A percentile compares a stretch with the other conserved stretches of the same genome.
These are phyloP conservation scores for Protomyctophum bolini DNA, from an alignment of 2,113 vertebrate species.

Conservation along the genomic window DNA sequence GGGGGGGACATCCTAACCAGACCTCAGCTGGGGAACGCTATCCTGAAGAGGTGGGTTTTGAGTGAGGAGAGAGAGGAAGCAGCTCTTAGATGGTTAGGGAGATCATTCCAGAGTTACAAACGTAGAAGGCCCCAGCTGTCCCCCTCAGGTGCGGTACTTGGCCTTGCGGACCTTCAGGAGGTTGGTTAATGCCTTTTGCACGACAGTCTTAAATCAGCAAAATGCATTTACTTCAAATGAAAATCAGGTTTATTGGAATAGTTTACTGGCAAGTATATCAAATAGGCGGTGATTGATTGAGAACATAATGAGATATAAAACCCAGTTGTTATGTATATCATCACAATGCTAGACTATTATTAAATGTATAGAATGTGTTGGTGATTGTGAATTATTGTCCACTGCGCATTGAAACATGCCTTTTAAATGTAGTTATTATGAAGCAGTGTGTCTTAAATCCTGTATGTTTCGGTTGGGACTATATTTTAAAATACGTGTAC, in stretches of 20 bases:
- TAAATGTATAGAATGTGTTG: conserved; percentile 11
- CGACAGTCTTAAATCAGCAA: background rate
- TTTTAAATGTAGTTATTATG: conserved; percentile 7
- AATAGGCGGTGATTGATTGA: background rate
- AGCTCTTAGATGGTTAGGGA: too few species aligned
- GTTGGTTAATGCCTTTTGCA: conserved; percentile 20
- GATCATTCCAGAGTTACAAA: too few species aligned
- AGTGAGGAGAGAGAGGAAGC: too few species aligned
- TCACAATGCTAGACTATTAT: background rate
- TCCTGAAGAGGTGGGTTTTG: too few species aligned
- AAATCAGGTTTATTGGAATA: background rate
- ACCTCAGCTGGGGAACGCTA: too few species aligned
- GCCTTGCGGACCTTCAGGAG: too few species aligned
- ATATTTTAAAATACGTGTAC: too few species aligned
- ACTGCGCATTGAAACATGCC: conserved; percentile 20
- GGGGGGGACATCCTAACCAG: too few species aligned
- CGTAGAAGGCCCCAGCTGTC: too few species aligned
- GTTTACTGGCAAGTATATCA: background rate
- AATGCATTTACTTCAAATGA: background rate
- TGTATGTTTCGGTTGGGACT: too few species aligned
- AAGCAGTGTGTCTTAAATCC: conserved; percentile 7
- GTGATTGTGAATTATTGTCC: conserved; percentile 27
- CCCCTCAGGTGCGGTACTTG: too few species aligned
- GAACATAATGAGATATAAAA: background rate
- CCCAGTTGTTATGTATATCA: background rate